phyloP scores from a whole-genome alignment of 2,113 vertebrate genomes.

The Anser brachyrhynchus region DNA sequence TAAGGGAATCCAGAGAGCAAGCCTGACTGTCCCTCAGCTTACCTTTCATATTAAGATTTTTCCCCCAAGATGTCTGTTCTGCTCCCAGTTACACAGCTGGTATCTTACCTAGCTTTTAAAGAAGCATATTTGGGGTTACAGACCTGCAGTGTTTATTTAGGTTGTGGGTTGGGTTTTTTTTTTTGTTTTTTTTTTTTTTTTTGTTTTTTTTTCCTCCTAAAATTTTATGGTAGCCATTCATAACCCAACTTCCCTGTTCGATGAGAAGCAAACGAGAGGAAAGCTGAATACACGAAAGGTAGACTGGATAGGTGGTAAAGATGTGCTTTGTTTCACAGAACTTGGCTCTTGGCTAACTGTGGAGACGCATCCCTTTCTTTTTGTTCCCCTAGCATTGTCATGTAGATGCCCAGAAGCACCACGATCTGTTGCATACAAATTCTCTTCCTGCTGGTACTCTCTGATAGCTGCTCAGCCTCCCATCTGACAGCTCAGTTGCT shows the following conservation, averaged over 20 bases:
- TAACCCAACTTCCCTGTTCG: not conserved
- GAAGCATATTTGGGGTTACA: not conserved
- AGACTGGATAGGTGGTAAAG: not conserved
- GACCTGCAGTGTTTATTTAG: not conserved
- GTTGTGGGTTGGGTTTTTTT: accelerated
- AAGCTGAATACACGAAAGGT: not conserved
- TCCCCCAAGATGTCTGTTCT: not conserved
- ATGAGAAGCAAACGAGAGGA: not conserved
- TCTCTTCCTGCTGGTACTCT: not conserved
- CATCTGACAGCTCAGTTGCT: not conserved
- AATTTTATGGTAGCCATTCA: not conserved
- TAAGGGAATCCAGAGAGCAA: not conserved
- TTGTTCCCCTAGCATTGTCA: not conserved
- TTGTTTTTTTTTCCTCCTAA: not conserved
- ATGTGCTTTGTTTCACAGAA: not conserved
- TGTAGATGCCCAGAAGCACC: not conserved
- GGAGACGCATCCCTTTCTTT: not conserved
- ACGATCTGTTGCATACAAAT: not conserved
- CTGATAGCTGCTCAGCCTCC: not conserved
- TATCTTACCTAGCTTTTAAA: not conserved
- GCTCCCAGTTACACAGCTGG: not conserved
- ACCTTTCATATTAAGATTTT: not conserved
- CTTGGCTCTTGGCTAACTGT: not conserved
- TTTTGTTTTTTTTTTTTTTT: not conserved
- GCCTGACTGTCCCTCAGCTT: not conserved